A percentile compares a stretch with the other conserved stretches of the same genome.
phyloP scores from a whole-genome alignment of 2,113 vertebrate genomes.

The Silurus meridionalis region DNA sequence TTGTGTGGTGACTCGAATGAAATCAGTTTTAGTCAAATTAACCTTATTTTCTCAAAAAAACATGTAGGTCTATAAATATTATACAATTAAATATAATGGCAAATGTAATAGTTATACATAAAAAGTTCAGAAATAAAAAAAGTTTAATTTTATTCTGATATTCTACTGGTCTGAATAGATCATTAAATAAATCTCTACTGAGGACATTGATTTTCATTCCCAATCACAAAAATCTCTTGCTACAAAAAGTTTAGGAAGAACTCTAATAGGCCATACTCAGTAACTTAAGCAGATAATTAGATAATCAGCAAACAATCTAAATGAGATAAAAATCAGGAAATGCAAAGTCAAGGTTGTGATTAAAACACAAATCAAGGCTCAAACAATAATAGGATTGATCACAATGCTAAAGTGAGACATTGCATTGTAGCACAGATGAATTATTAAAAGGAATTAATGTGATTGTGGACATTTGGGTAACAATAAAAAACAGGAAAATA shows the following conservation, averaged over 20 bases:
- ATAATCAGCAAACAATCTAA: not conserved
- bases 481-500: not conserved
- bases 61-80: not conserved
- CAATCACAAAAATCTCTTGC: not conserved
- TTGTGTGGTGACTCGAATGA: not conserved
- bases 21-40: not conserved
- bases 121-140: not conserved
- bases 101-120: not conserved
- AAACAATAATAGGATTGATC: not conserved
- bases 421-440: not conserved
- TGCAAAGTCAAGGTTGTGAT: not conserved
- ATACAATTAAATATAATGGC: not conserved
- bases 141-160: not conserved
- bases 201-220: not conserved
- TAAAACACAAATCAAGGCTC: not conserved
- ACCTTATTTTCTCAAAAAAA: not conserved
- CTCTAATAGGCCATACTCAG: not conserved
- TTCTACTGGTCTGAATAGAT: not conserved
- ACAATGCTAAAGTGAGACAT: not conserved
- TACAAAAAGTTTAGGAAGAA: not conserved
- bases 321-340: not conserved
- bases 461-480: not conserved
- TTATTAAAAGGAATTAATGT: not conserved
- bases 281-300: not conserved
- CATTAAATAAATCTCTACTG: not conserved